These are phyloP conservation scores for Eulimnadia texana DNA, from an alignment of 1,140 invertebrate genomes.

Conservation along the genomic window DNA sequence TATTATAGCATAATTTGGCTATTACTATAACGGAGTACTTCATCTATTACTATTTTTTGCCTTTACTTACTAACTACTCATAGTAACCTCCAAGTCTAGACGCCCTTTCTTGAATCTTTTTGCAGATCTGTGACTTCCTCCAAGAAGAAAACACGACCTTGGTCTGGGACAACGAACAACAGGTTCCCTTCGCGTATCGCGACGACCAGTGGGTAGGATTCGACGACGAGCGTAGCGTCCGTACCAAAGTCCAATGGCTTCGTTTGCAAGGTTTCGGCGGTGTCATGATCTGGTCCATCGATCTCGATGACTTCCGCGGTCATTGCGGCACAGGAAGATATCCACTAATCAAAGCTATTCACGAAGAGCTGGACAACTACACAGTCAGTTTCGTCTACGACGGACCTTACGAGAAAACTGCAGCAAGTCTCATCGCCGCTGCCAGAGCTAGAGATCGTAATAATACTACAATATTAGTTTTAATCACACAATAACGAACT, in stretches of 20 bases:
- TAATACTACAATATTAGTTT: too few species aligned
- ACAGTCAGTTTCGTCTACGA: constrained; percentile 71
- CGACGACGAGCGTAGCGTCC: constrained; percentile 81
- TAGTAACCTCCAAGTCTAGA: too few species aligned
- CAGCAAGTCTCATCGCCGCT: constrained; percentile 38
- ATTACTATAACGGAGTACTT: too few species aligned
- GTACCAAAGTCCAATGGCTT: constrained; percentile 83
- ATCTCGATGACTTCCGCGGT: constrained; percentile 89
- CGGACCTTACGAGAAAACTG: constrained; percentile 63
- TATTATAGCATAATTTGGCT: too few species aligned
- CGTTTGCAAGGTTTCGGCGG: constrained; percentile 87
- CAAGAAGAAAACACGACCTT: constrained; percentile 79
- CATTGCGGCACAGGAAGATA: constrained; percentile 76
- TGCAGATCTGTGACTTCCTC: constrained; percentile 73
- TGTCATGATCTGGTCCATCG: constrained; percentile 93
- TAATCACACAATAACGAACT: too few species aligned
- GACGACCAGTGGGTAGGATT: constrained; percentile 91
- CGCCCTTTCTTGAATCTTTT: constrained; percentile 9
- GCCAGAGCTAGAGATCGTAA: constrained; percentile 74
- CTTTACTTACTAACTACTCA: too few species aligned
- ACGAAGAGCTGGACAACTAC: constrained; percentile 66
- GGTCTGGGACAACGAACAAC: constrained; percentile 92
- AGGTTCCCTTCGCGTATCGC: constrained; percentile 83
- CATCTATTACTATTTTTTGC: too few species aligned
- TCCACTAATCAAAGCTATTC: constrained; percentile 75